Evolutionary conservation across 2,797 vertebrate species (phyloP).

Genomic region (Rhadinocentrus ornatus): DNA sequence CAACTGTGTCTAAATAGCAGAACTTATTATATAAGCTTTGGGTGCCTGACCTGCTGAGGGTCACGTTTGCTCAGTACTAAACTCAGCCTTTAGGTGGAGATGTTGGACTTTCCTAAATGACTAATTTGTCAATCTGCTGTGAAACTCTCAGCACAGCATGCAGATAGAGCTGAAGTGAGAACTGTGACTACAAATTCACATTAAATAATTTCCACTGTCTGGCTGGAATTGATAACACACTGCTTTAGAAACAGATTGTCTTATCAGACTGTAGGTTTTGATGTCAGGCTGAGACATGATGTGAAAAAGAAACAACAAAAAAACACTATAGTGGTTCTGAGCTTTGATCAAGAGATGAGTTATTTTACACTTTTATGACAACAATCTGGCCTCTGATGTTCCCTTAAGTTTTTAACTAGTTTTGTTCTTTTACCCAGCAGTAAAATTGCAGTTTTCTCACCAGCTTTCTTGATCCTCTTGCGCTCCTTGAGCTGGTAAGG

Average conservation of each 20-base stretch:
- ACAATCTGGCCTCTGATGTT: slow-evolving; percentile 41
- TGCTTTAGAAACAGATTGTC: slow-evolving; percentile 36
- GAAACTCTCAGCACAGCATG: slow-evolving; percentile 43
- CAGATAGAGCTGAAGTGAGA: slow-evolving; percentile 41
- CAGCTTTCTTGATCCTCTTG: slow-evolving; percentile 98
- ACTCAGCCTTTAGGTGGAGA: slow-evolving; percentile 62
- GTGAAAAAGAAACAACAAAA: background rate
- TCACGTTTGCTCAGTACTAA: slow-evolving; percentile 19
- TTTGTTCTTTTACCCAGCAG: slow-evolving; percentile 18
- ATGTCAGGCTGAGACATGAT: slow-evolving; percentile 40
- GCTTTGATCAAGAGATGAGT: slow-evolving; percentile 50
- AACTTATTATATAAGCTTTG: slow-evolving; percentile 14
- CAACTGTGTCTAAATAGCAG: background rate
- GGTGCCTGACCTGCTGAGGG: background rate
- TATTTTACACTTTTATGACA: slow-evolving; percentile 34
- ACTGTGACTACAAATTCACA: slow-evolving; percentile 48
- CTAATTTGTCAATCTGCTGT: slow-evolving; percentile 41
- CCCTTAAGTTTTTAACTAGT: slow-evolving; percentile 28
- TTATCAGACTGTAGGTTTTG: slow-evolving; percentile 48
- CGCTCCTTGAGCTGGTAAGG: slow-evolving; percentile 98
- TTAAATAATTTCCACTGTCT: slow-evolving; percentile 51
- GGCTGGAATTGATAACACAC: slow-evolving; percentile 54
- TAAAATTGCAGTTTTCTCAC: slow-evolving; percentile 78
- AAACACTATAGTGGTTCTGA: slow-evolving; percentile 19
- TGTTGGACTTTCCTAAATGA: slow-evolving; percentile 45